Conservation (phyloP, 1,140 invertebrate genomes). For the Holcopasites calliopsidis region DNA sequence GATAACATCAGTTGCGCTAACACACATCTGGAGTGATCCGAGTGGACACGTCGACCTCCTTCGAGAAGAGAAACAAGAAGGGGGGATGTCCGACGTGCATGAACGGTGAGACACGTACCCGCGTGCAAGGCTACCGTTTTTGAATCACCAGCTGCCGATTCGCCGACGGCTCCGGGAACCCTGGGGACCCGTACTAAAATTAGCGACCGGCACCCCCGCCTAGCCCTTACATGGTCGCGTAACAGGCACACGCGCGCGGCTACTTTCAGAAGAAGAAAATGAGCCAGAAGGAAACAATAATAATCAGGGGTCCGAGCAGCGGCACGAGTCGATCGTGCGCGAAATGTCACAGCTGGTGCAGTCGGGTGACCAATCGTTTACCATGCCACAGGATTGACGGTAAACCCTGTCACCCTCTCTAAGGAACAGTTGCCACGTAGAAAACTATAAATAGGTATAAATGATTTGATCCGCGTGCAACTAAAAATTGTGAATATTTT, state of each 20-base stretch:
- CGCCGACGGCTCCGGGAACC: slow-evolving; percentile 63
- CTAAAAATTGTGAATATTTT: no score
- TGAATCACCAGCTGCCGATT: slow-evolving; percentile 73
- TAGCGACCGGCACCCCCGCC: slow-evolving; percentile 67
- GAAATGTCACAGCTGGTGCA: slow-evolving; percentile 55
- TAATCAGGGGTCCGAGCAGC: slow-evolving; percentile 47
- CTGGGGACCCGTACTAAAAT: slow-evolving; percentile 71
- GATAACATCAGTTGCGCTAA: slow-evolving; percentile 2
- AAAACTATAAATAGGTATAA: background rate
- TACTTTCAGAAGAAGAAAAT: slow-evolving; percentile 44
- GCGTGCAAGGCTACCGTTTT: slow-evolving; percentile 63
- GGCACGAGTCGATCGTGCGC: slow-evolving; percentile 53
- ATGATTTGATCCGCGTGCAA: background rate
- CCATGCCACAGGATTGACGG: background rate
- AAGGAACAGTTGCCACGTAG: background rate
- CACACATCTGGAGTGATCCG: slow-evolving; percentile 46
- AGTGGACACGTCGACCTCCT: slow-evolving; percentile 51
- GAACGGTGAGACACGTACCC: slow-evolving; percentile 66
- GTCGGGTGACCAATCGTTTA: slow-evolving; percentile 6
- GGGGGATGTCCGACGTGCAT: slow-evolving; percentile 64
- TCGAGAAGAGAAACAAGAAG: slow-evolving; percentile 48
- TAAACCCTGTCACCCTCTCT: background rate
- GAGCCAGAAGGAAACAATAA: slow-evolving; percentile 56
- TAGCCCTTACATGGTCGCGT: slow-evolving; percentile 66
- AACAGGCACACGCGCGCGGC: slow-evolving; percentile 42